These are phyloP conservation scores for Phrynocephalus versicolor DNA, from an alignment of 2,113 vertebrate species.

Conservation along the genomic window DNA sequence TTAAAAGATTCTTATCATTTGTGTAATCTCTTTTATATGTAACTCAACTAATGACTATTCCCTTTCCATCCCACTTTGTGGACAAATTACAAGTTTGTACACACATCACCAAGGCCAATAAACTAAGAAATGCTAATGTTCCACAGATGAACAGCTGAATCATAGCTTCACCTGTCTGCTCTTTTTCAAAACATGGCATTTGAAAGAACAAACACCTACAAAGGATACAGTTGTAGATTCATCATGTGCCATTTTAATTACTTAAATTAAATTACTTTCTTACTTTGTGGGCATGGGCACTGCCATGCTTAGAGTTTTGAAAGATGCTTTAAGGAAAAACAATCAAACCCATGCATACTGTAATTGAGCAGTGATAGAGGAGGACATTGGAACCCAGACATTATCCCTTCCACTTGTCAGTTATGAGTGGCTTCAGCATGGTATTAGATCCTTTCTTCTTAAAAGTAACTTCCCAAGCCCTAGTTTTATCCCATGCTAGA, in stretches of 20 bases:
- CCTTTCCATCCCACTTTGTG: too few relatives aligned
- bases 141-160: constrained; percentile 22
- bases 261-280: constrained; percentile 25
- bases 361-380: too few relatives aligned
- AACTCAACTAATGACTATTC: too few relatives aligned
- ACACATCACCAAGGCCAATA: too few relatives aligned
- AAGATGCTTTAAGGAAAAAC: not conserved
- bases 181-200: not conserved
- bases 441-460: too few relatives aligned
- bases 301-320: not conserved
- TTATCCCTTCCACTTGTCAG: too few relatives aligned
- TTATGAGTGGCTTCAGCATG: too few relatives aligned
- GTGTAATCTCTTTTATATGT: too few relatives aligned
- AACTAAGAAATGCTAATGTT: not conserved
- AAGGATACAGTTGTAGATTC: constrained; percentile 22
- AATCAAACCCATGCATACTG: not conserved
- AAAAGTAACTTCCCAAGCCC: not conserved
- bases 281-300: constrained; percentile 5
- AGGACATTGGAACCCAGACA: too few relatives aligned
- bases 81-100: too few relatives aligned
- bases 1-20: too few relatives aligned
- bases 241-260: not conserved
- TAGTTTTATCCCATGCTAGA: constrained; percentile 10
- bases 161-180: not conserved
- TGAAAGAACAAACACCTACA: not conserved